phyloP scores from a whole-genome alignment of 1,140 invertebrate species.

The Dryas iulia region DNA sequence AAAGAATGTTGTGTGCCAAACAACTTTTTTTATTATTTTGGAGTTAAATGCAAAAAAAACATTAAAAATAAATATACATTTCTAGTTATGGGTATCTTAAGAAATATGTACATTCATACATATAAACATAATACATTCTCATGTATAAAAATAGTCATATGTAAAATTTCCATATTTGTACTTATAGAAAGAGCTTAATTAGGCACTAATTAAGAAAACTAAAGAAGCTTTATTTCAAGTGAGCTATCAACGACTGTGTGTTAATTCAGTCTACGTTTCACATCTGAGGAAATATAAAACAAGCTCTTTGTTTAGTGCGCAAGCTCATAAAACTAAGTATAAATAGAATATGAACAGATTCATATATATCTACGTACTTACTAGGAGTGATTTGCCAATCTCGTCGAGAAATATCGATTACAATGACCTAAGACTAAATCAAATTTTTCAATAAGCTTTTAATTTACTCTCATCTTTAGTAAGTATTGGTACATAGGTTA shows the following conservation, averaged over 20 bases:
- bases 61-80: too few species aligned
- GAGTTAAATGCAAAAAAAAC: neutral
- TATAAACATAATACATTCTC: too few species aligned
- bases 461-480: conserved; percentile 27
- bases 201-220: neutral
- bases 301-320: neutral
- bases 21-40: neutral
- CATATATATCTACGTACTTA: neutral
- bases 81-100: too few species aligned
- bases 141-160: too few species aligned
- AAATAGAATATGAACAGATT: neutral
- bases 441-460: conserved; percentile 29
- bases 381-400: conserved; percentile 14
- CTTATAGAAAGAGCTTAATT: neutral
- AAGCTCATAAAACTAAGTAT: neutral
- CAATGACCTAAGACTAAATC: conserved; percentile 19
- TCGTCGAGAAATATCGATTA: conserved; percentile 16
- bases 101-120: too few species aligned
- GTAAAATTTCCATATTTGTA: neutral
- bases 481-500: conserved; percentile 57
- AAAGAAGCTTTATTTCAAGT: conserved; percentile 12
- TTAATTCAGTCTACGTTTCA: conserved; percentile 39
- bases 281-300: conserved; percentile 1
- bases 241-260: conserved; percentile 39
- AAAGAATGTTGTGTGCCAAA: neutral